Base-by-base conservation (phyloP, 2,888 invertebrate species). In the Heliconius sara region DNA sequence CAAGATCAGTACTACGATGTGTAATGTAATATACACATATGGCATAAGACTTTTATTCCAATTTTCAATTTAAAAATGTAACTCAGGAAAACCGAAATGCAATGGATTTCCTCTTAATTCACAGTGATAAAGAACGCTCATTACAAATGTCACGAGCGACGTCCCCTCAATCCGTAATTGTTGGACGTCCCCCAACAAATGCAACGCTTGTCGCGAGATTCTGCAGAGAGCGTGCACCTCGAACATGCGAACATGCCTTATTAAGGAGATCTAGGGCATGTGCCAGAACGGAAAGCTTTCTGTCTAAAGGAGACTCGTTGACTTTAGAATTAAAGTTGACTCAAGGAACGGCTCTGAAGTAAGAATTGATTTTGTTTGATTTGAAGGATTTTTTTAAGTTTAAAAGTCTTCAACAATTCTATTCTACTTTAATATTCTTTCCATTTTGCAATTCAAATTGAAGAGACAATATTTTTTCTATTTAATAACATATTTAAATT, bases 291-390 rank as follows among this genome's bases (percentile, higher is more conserved):
- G 98, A 98, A 89, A 98, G 98, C 91, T 98, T 97, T 89, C 95
- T 98, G 22, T 98, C 98, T 6, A 96, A 97, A 83, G 97, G 97
- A 79, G 98, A 97, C 90, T 97, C 97, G 76, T 95, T 98, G 85
- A 98, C 98, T 27, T 95, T 98, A 84, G 98, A 98, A 90, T 93
- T 98, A 85, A 96, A 97, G 87, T 95, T 97, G 87, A 96, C 97
- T 22, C 98, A 98, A 91, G 97, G 98, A 66, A 98, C 98, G 0
- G 98, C 98, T 66, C 95, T 98, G 80, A 97, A 97, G 98, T 97
- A 92, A 96, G 96, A 88, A 76, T 76, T 47, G 60, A 43, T 60
- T 39, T 22, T 52, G 22, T 63, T 60, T 70, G 16, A 34, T 47
- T 47, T 47, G 6, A 47, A 47, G 16, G 47, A 16, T 16, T 13